Evolutionary conservation across 2,113 vertebrate genomes (phyloP), one percentile per base, ranked within the genome.

Genomic region (Dryoscopus gambensis): DNA sequence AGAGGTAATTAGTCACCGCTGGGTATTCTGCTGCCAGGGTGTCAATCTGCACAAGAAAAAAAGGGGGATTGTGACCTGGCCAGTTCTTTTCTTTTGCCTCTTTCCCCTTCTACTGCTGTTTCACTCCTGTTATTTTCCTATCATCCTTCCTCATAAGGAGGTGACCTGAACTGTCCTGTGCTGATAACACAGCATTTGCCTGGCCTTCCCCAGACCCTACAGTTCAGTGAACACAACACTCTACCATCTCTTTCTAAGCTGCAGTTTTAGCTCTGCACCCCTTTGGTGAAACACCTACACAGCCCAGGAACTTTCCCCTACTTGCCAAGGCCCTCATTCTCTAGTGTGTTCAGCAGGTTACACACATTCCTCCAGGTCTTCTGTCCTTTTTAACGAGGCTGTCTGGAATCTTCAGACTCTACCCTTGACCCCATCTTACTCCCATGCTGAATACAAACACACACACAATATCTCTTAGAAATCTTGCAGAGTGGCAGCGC

Each of bases 21-120:
- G 99, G 99, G 90, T 99, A 99, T 94, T 99, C 99, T 87, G 99
- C 99, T 90, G 99, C 99, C 94, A 99, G 93, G 2, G 99, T 99
- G 95, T 99, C 99, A 67, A 99, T 99, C 99, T 99, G 97, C 27
- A 85, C 7, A 23, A 73, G 39, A 31, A 89, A 96, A 89, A 62
- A 75, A 82, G 8, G 6, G n/a, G 7, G 28, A 74, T 3, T 73
- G 47, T 79, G 15, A 94, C 33, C 73, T 67, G 28, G 35, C 13
- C 67, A 73, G 18, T 18, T 15, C 2, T 46, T 89, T 62, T 65
- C 23, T 64, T 62, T 75, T 59, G 67, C 67, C 15, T 47, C 55
- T 47, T 73, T 39, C 52, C n/a, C 56, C 67, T 82, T 46, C 21
- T 46, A 46, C 20, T 55, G 21, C 31, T 71, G 37, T 75, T 88